phyloP scores from a whole-genome alignment of 2,797 vertebrate species.

The Pipistrellus pygmaeus region DNA sequence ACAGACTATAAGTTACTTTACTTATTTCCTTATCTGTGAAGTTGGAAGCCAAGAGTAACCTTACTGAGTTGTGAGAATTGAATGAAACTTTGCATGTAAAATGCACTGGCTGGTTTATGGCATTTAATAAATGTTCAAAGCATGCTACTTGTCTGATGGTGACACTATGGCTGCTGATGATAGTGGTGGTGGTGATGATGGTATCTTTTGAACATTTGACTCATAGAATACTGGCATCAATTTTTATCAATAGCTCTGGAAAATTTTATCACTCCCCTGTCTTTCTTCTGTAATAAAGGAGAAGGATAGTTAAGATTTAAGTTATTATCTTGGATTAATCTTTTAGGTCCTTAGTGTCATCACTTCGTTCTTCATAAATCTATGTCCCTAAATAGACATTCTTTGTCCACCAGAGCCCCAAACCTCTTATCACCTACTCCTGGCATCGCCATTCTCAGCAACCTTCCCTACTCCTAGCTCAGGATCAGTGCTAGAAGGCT shows the following conservation, averaged over 20 bases:
- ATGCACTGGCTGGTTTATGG: not conserved
- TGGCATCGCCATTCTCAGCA: not conserved
- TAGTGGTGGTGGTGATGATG: not conserved
- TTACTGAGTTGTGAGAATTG: not conserved
- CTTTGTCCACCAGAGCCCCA: not conserved
- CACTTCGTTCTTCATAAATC: not conserved
- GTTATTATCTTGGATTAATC: not conserved
- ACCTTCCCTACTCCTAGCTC: not conserved
- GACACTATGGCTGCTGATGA: too few relatives aligned
- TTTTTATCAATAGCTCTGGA: not conserved
- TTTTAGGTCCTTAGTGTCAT: not conserved
- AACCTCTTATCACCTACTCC: not conserved
- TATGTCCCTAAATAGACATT: not conserved
- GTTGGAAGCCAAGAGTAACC: not conserved
- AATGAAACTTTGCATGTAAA: not conserved
- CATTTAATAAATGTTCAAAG: not conserved
- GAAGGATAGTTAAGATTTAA: not conserved
- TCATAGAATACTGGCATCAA: not conserved
- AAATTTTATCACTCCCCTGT: not conserved
- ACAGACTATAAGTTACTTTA: not conserved
- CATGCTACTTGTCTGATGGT: not conserved
- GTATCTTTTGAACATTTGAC: not conserved
- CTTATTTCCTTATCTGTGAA: not conserved
- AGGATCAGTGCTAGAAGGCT: not conserved
- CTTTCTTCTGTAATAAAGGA: not conserved